phyloP scores from a whole-genome alignment of 2,888 invertebrate genomes.

The Melanophora roralis region DNA sequence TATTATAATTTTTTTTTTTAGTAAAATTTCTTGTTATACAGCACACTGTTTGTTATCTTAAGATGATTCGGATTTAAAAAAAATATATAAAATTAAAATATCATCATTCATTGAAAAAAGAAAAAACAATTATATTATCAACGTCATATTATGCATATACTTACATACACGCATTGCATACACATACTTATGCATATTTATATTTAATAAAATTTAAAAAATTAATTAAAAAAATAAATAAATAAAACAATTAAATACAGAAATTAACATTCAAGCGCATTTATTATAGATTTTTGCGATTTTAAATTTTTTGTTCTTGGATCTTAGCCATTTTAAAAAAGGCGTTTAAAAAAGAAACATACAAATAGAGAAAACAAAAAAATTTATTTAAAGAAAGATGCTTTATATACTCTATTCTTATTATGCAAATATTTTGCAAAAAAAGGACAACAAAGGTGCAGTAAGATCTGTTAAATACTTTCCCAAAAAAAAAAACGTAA shows the following conservation, averaged over 20 bases:
- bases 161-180: too few relatives aligned
- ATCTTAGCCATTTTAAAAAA: too few relatives aligned
- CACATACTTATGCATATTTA: too few relatives aligned
- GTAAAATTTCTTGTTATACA: not conserved
- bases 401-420: too few relatives aligned
- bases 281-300: constrained; percentile 13
- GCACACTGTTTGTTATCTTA: constrained; percentile 17
- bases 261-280: constrained; percentile 47
- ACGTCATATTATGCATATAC: constrained; percentile 44
- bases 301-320: constrained; percentile 30
- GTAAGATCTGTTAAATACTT: too few relatives aligned
- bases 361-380: constrained; percentile 35
- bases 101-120: not conserved
- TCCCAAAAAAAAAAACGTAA: not conserved
- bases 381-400: constrained; percentile 29
- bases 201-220: constrained; percentile 34
- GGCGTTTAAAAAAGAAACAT: too few relatives aligned
- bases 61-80: not conserved
- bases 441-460: too few relatives aligned
- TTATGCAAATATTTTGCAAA: too few relatives aligned
- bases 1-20: too few relatives aligned
- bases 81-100: not conserved
- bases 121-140: not conserved
- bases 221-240: constrained; percentile 23
- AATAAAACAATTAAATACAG: constrained; percentile 34